Evolutionary conservation across 2,113 vertebrate genomes (phyloP).

Genomic region (Nannospalax galili): DNA sequence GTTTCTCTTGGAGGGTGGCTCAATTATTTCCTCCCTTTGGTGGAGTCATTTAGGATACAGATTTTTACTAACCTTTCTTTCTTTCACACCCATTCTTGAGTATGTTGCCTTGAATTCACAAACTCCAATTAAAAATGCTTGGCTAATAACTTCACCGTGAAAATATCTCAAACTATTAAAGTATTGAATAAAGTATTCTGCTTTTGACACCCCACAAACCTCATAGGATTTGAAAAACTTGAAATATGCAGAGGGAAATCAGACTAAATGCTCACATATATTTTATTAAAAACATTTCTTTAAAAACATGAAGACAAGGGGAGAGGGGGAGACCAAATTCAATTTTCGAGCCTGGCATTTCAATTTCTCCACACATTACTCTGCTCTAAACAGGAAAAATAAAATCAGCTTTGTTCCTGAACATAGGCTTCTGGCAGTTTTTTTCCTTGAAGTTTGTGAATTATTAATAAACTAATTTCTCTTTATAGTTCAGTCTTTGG

Average conservation of each 20-base stretch:
- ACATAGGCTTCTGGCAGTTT: slow-evolving; percentile 89
- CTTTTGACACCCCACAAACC: slow-evolving; percentile 86
- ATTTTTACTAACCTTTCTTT: slow-evolving; percentile 65
- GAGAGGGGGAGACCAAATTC: slow-evolving; percentile 76
- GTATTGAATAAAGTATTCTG: slow-evolving; percentile 85
- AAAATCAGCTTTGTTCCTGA: slow-evolving; percentile 89
- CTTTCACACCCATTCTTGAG: slow-evolving; percentile 72
- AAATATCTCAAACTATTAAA: slow-evolving; percentile 87
- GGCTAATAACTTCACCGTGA: slow-evolving; percentile 86
- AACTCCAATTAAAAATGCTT: slow-evolving; percentile 85
- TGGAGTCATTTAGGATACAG: slow-evolving; percentile 41
- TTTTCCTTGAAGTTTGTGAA: slow-evolving; percentile 87
- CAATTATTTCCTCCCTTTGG: not conserved
- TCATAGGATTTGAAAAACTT: slow-evolving; percentile 87
- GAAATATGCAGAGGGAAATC: slow-evolving; percentile 80
- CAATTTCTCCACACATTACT: slow-evolving; percentile 80
- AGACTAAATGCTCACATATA: slow-evolving; percentile 84
- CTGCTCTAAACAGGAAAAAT: slow-evolving; percentile 85
- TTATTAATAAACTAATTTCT: slow-evolving; percentile 93
- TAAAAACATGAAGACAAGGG: slow-evolving; percentile 76
- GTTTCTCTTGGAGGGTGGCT: not conserved
- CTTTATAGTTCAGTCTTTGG: slow-evolving; percentile 91
- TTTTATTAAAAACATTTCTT: slow-evolving; percentile 83
- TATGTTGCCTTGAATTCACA: slow-evolving; percentile 83
- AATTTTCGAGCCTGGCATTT: slow-evolving; percentile 82